Evolutionary conservation across 2,797 vertebrate genomes (phyloP), one percentile per base, ranked within the genome.

Genomic region (Ceyx erithaca): DNA sequence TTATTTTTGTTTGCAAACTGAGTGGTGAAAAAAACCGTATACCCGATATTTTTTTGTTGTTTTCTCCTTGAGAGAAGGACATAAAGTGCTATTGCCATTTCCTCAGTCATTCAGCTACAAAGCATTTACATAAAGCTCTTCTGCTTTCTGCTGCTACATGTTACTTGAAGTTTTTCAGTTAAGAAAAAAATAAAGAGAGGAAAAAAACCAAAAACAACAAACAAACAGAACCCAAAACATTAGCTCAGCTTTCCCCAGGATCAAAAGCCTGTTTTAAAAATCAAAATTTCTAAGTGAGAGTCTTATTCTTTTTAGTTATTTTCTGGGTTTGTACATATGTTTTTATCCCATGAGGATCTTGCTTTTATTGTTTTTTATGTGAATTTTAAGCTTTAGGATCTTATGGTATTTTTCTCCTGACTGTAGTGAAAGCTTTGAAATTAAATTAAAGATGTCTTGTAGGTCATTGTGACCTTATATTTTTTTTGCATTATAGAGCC

Each of bases 391-490:
- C n/a, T 85, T 64, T 52, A 66, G 23, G 10, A 40, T 80, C 37
- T 70, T 64, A n/a, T 61, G 25, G 7, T 77, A 8, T 61, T 84
- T 86, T 85, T 20, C 12, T 18, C 48, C 28, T 72, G 48, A 54
- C 26, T 51, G n/a, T 49, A 2, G 3, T 37, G 31, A 94, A 64
- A 79, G 54, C 15, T 67, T 82, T 91, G 45, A 70, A 79, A 77
- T 70, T 31, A 76, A 92, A 71, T 19, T 26, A 22, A 62, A 55
- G n/a, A 31, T 52, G 59, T 92, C 73, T 80, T 80, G 51, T 78
- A 92, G 79, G 48, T 62, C 84, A 52, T 40, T 12, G n/a, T 79
- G 73, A 94, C 73, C 59, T 93, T 94, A 70, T 7, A 51, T 30
- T 55, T 81, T 87, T 80, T 70, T 80, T 70, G 80, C 57, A 62